These are phyloP conservation scores for Noctua janthina DNA, from an alignment of 2,888 invertebrate genomes.

Conservation along the genomic window DNA sequence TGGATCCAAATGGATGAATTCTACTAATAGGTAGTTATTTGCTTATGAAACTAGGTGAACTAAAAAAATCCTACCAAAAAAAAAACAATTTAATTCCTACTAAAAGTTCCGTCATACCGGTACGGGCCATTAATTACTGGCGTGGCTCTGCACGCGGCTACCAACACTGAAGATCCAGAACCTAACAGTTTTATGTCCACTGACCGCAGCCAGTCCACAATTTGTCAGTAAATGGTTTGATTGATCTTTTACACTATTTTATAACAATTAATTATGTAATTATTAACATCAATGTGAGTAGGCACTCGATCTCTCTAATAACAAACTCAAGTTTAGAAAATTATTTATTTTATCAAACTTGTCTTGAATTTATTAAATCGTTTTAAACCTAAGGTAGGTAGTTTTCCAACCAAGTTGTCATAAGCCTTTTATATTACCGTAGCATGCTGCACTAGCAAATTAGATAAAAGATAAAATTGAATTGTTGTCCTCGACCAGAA, in stretches of 20 bases:
- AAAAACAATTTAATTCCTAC: background rate
- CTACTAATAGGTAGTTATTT: background rate
- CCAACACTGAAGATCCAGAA: background rate
- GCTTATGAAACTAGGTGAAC: background rate
- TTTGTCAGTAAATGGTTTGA: background rate
- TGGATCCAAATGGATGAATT: background rate
- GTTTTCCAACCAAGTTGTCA: conserved; percentile 17
- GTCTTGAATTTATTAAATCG: background rate
- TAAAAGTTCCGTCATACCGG: background rate
- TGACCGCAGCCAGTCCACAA: background rate
- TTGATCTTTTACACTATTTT: background rate
- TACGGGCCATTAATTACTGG: background rate
- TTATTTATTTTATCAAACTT: background rate
- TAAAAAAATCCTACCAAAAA: background rate
- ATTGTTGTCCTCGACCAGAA: conserved; percentile 45
- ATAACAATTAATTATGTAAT: background rate
- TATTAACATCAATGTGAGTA: background rate
- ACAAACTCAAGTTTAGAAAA: background rate
- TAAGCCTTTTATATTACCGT: conserved; percentile 16
- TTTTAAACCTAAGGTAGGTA: background rate
- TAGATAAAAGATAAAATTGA: conserved; percentile 49
- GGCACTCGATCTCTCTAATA: background rate
- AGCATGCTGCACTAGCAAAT: conserved; percentile 29
- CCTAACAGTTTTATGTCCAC: background rate
- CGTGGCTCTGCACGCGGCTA: background rate